phyloP scores from a whole-genome alignment of 2,113 vertebrate genomes.

The Bos javanicus region DNA sequence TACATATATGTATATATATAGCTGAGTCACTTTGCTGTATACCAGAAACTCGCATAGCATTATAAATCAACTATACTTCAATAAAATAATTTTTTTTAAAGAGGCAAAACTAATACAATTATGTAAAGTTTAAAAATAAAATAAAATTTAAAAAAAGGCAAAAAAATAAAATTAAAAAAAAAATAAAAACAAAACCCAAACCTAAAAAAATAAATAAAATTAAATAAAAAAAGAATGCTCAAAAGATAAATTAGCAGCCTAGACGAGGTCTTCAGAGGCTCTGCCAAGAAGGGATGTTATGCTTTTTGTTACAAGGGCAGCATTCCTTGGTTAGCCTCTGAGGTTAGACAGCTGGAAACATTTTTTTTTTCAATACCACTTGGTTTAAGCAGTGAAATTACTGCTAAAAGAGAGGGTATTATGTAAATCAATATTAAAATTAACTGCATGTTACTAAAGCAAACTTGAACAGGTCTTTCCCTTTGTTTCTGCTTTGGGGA shows the following conservation, averaged over 20 bases:
- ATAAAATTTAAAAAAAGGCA: no score
- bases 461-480: background rate
- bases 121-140: no score
- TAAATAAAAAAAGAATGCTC: background rate
- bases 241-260: background rate
- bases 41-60: background rate
- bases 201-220: no score
- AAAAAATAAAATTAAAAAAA: no score
- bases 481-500: slow-evolving; percentile 31
- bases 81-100: background rate
- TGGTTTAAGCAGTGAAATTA: background rate
- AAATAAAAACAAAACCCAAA: no score
- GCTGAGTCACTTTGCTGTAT: background rate
- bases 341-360: background rate
- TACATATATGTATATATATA: background rate
- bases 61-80: background rate
- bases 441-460: slow-evolving; percentile 8
- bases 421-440: slow-evolving; percentile 1
- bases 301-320: background rate
- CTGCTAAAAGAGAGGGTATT: background rate
- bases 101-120: no score
- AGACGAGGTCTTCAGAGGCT: background rate
- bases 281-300: background rate
- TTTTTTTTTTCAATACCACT: background rate
- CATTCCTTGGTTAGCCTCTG: background rate